Conservation (phyloP, 2,113 vertebrate genomes). For the Hippopotamus amphibius region DNA sequence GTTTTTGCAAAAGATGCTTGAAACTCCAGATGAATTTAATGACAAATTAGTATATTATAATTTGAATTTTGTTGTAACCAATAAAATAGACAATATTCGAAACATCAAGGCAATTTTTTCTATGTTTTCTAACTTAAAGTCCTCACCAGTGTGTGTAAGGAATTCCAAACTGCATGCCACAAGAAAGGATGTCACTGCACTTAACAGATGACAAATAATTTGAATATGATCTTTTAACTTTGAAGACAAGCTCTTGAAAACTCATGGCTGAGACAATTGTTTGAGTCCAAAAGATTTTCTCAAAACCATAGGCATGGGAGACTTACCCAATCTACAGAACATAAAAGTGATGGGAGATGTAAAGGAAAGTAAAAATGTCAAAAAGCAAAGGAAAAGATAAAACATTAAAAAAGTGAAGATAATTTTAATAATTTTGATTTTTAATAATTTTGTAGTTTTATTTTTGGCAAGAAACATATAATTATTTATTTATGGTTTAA, state of each 20-base stretch:
- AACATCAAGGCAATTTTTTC: not conserved
- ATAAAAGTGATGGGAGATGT: not conserved
- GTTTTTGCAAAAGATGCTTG: not conserved
- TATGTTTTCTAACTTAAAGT: not conserved
- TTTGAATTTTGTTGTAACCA: not conserved
- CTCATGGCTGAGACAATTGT: not conserved
- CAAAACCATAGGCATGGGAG: not conserved
- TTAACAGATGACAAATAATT: not conserved
- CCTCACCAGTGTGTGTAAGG: not conserved
- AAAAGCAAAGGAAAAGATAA: not conserved
- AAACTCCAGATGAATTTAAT: not conserved
- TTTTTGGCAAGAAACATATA: not conserved
- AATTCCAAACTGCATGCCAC: not conserved
- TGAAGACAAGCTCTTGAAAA: not conserved
- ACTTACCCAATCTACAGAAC: not conserved
- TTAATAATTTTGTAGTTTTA: not conserved
- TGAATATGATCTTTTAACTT: not conserved
- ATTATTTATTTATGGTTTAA: not conserved
- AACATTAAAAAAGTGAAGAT: not conserved
- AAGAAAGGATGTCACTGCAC: not conserved
- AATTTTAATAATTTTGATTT: not conserved
- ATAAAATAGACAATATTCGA: not conserved
- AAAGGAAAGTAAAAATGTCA: not conserved
- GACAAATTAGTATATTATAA: not conserved
- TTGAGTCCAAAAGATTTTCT: not conserved